Evolutionary conservation across 23 tunicate species (phyloP).

Genomic region (Styela plicata): DNA sequence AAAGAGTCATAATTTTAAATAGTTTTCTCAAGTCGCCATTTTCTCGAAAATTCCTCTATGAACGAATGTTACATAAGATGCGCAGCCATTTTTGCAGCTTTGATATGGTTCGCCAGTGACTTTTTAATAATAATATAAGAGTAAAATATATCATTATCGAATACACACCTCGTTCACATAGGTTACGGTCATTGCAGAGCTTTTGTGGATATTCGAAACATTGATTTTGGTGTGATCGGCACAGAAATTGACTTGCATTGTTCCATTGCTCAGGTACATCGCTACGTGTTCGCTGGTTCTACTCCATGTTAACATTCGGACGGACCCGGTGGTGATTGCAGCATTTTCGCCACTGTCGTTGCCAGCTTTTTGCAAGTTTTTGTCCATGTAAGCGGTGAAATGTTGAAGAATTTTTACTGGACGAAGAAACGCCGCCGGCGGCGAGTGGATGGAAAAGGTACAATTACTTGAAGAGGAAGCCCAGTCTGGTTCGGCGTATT

Average conservation of each 20-base stretch:
- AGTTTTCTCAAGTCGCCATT: too few species aligned
- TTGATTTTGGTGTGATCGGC: conserved; percentile 66
- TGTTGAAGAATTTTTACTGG: conserved; percentile 49
- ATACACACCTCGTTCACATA: conserved; percentile 51
- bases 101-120: too few species aligned
- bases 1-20: too few species aligned
- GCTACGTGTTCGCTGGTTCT: conserved; percentile 61
- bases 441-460: conserved; percentile 31
- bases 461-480: background rate
- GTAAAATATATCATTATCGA: conserved; percentile 1
- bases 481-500: conserved; percentile 15
- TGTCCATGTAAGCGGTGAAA: conserved; percentile 76
- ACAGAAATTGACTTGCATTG: conserved; percentile 80
- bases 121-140: too few species aligned
- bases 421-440: conserved; percentile 39
- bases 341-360: background rate
- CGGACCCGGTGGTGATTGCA: background rate
- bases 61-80: too few species aligned
- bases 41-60: too few species aligned
- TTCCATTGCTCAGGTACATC: conserved; percentile 82
- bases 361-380: conserved; percentile 32
- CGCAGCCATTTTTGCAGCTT: too few species aligned
- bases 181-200: conserved; percentile 56
- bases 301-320: conserved; percentile 65
- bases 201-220: conserved; percentile 51